Evolutionary conservation across 2,888 invertebrate genomes (phyloP), one percentile per base, ranked within the genome.

Genomic region (Sminthurides aquaticus): DNA sequence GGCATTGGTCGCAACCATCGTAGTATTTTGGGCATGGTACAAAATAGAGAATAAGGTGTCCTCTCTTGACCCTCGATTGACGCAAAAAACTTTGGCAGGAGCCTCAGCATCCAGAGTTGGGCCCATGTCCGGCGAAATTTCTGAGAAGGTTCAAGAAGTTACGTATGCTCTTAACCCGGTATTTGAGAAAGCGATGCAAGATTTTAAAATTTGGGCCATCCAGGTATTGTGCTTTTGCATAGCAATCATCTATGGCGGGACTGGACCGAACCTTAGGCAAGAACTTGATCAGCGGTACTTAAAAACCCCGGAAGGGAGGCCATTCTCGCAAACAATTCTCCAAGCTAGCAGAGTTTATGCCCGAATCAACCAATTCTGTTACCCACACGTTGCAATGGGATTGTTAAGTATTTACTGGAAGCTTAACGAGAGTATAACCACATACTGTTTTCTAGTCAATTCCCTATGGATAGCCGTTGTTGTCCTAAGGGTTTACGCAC

Each of bases 331-430:
- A 5, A 24, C 20, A 20, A 34, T 58, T 24, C 24, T 58, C 5
- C 58, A 58, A 58, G n/a, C 43, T 1, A 29, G 58, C 22, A 2
- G 58, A 3, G 3, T 58, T 5, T 58, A 22, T 15, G 58, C 58
- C n/a, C 29, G 20, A 29, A 2, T 58, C 29, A 58, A 58, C 34
- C 58, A 34, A 29, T 58, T 58, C 24, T 29, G 22, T 24, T 58
- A 58, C 34, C 58, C 58, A n/a, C 8, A 58, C 20, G 5, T 58
- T 15, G 28, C 34, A 1, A 1, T 29, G 2, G 43, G 29, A 1
- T 43, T 34, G 20, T 11, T 58, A 1, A 34, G 29, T 15, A 29
- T 58, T 34, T 58, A 58, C 43, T 58, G 58, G 58, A 34, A 24
- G 34, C 24, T 58, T 1, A 20, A 29, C 3, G 34, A 58, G n/a